These are phyloP conservation scores for Orius insidiosus DNA, from an alignment of 1,140 invertebrate genomes.

Conservation along the genomic window DNA sequence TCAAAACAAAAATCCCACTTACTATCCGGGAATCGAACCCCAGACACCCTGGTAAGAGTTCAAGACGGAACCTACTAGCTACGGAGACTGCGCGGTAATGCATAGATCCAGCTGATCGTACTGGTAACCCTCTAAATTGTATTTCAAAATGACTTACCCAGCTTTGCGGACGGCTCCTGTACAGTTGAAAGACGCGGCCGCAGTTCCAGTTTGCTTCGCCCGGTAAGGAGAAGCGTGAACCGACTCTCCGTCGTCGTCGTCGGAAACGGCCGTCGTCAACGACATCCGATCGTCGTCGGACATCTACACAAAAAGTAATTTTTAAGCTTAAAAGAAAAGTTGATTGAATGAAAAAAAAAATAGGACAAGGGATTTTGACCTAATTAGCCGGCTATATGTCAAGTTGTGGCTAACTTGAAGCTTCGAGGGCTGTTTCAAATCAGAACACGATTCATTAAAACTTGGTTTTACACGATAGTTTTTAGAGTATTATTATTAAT, in stretches of 20 bases:
- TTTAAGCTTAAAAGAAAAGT: conserved; percentile 24
- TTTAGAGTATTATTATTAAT: too few species aligned
- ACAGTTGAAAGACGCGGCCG: conserved; percentile 88
- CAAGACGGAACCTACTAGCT: neutral
- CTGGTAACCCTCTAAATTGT: too few species aligned
- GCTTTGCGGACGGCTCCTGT: conserved; percentile 93
- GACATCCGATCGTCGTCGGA: conserved; percentile 93
- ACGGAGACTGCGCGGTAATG: neutral
- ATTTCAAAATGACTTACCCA: conserved; percentile 68
- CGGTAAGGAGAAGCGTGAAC: conserved; percentile 78
- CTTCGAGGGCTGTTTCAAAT: too few species aligned
- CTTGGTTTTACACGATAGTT: too few species aligned
- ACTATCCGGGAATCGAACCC: too few species aligned
- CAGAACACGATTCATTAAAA: too few species aligned
- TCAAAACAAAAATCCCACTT: too few species aligned
- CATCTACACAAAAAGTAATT: too few species aligned
- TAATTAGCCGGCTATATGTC: neutral
- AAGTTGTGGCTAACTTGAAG: too few species aligned
- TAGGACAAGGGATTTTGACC: neutral
- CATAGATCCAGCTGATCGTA: too few species aligned
- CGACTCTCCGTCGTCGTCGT: conserved; percentile 84
- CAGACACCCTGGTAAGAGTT: too few species aligned
- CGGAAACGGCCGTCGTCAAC: conserved; percentile 81
- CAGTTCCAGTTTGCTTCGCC: conserved; percentile 63
- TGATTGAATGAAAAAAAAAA: neutral